These are phyloP conservation scores for Pelmatolapia mariae DNA, from an alignment of 2,113 vertebrate species.

Conservation along the genomic window DNA sequence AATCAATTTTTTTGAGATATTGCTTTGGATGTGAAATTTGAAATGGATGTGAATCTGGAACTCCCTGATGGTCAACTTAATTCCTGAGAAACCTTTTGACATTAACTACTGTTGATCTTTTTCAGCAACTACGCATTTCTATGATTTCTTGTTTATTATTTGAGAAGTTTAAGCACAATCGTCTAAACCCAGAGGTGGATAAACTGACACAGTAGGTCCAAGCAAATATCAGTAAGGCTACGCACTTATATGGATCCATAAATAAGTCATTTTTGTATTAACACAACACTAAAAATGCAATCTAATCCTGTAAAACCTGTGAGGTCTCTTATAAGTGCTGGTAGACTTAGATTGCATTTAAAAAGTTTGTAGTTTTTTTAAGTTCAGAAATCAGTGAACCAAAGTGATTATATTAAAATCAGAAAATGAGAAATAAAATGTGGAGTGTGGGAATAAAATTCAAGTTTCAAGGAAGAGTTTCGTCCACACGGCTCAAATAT, in stretches of 20 bases:
- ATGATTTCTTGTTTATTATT: not conserved
- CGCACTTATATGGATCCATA: not conserved
- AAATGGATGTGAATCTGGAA: not conserved
- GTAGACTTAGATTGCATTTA: not conserved
- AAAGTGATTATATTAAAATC: not conserved
- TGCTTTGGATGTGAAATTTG: not conserved
- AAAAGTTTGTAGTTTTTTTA: not conserved
- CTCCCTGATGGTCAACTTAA: not conserved
- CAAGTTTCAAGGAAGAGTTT: not conserved
- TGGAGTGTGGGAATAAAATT: not conserved
- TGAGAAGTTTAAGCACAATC: not conserved
- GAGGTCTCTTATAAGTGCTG: not conserved
- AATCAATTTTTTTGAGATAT: not conserved
- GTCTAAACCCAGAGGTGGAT: not conserved
- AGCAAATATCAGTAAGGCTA: not conserved
- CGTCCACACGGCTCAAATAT: not conserved
- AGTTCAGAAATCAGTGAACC: not conserved
- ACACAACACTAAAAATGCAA: not conserved
- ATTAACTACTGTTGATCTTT: not conserved
- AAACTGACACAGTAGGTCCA: not conserved
- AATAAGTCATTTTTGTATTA: not conserved
- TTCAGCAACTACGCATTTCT: not conserved
- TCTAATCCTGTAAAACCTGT: not conserved
- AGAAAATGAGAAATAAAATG: not conserved
- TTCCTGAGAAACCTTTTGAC: conserved; percentile 2